Conservation (phyloP, 2,797 vertebrate genomes). For the Basileuterus tristriatus region DNA sequence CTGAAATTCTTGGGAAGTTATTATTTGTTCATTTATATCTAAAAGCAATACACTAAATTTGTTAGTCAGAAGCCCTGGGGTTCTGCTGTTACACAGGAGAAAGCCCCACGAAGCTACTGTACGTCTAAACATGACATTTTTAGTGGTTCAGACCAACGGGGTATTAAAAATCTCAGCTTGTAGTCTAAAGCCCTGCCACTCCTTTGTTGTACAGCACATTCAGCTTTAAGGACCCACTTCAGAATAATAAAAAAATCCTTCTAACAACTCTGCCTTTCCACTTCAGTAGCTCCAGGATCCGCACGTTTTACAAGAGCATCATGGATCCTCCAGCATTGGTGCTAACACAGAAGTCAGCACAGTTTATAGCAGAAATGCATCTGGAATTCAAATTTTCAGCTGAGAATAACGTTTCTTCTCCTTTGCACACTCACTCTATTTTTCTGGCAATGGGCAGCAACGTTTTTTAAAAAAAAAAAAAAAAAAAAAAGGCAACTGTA, state of each 20-base stretch:
- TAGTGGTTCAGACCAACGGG: not conserved
- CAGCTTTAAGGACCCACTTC: not conserved
- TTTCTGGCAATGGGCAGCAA: constrained; percentile 19
- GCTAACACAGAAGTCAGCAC: not conserved
- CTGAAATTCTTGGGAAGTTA: not conserved
- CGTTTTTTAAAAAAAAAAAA: not conserved
- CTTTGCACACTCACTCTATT: constrained; percentile 28
- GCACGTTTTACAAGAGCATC: not conserved
- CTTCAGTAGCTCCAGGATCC: not conserved
- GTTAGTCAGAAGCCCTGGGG: not conserved
- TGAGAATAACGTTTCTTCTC: constrained; percentile 13
- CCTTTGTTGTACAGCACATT: not conserved
- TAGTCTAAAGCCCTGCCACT: not conserved
- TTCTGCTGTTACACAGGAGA: not conserved
- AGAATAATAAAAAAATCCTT: not conserved
- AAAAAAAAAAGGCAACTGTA: constrained; percentile 14
- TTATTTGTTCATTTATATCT: not conserved
- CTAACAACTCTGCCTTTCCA: not conserved
- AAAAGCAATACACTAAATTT: not conserved
- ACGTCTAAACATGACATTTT: not conserved
- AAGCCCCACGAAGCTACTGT: not conserved
- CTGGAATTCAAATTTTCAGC: constrained; percentile 66
- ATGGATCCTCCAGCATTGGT: not conserved
- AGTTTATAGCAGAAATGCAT: not conserved
- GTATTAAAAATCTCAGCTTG: not conserved